Conservation (phyloP, 2,113 vertebrate genomes). For the Hippocampus guttulatus region DNA sequence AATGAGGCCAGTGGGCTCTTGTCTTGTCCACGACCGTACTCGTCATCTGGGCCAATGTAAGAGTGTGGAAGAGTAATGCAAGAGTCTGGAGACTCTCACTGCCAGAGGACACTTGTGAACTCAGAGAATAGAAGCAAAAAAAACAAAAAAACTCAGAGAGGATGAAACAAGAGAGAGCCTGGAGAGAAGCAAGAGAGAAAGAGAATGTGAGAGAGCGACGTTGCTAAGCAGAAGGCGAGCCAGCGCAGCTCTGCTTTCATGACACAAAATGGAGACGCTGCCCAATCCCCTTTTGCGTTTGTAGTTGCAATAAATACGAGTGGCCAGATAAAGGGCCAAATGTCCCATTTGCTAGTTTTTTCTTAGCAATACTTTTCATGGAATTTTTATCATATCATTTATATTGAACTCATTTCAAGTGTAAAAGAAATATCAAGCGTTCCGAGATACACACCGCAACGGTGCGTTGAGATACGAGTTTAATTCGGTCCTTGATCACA, state of each 20-base stretch:
- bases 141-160: not conserved
- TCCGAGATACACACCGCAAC: no score
- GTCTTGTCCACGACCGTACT: constrained; percentile 54
- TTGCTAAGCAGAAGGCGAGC: constrained; percentile 70
- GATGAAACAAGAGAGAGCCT: constrained; percentile 48
- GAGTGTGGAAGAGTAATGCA: no score
- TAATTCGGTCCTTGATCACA: no score
- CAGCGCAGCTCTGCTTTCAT: constrained; percentile 53
- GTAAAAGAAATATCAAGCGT: no score
- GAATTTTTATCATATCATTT: no score
- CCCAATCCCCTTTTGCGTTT: constrained; percentile 18
- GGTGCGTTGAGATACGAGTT: no score
- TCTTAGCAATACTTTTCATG: no score
- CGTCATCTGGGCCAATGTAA: constrained; percentile 36
- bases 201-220: constrained; percentile 33
- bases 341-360: no score
- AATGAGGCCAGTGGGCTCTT: constrained; percentile 61
- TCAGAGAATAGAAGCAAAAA: constrained; percentile 10
- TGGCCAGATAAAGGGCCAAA: not conserved
- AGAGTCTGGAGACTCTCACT: constrained; percentile 9
- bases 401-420: no score
- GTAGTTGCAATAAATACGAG: constrained; percentile 21
- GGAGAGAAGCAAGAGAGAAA: constrained; percentile 54
- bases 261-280: constrained; percentile 62
- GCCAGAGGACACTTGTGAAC: constrained; percentile 14